A percentile compares a stretch with the other conserved stretches of the same genome.
These are phyloP conservation scores for Diplodus sargus DNA, from an alignment of 2,797 vertebrate genomes.

Conservation along the genomic window DNA sequence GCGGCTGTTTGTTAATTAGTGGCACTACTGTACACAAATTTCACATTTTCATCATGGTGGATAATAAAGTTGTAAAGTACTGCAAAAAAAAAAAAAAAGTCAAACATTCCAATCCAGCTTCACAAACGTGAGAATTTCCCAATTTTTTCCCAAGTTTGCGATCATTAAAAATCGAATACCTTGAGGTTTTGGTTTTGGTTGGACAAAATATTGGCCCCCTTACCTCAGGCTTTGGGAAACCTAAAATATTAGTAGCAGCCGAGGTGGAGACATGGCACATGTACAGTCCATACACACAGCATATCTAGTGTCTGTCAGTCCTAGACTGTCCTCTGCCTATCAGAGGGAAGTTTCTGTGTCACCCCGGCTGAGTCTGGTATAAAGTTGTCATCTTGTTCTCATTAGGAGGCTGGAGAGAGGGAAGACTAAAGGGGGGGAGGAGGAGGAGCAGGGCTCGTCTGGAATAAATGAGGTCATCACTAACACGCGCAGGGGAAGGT, in stretches of 20 bases:
- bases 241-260: neutral
- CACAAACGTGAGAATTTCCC: neutral
- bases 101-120: neutral
- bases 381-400: conserved; percentile 76
- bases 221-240: neutral
- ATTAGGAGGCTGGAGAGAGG: conserved; percentile 66
- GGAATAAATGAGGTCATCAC: conserved; percentile 79
- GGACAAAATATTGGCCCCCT: neutral
- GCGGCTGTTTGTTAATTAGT: too few relatives aligned
- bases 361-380: conserved; percentile 39
- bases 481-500: conserved; percentile 44
- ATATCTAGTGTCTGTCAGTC: neutral
- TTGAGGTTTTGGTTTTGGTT: neutral
- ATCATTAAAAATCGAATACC: neutral
- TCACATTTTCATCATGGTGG: too few relatives aligned
- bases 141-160: too few relatives aligned
- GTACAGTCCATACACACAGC: neutral
- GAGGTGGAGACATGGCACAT: neutral
- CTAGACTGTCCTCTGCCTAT: neutral
- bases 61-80: neutral
- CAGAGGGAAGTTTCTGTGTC: conserved; percentile 45
- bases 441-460: conserved; percentile 33
- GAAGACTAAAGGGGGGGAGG: conserved; percentile 7
- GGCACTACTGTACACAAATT: too few relatives aligned
- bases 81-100: neutral